Percentiles rank a stretch among this genome's conserved stretches.
Conservation (phyloP, 2,113 vertebrate genomes). For the Piliocolobus tephrosceles region DNA sequence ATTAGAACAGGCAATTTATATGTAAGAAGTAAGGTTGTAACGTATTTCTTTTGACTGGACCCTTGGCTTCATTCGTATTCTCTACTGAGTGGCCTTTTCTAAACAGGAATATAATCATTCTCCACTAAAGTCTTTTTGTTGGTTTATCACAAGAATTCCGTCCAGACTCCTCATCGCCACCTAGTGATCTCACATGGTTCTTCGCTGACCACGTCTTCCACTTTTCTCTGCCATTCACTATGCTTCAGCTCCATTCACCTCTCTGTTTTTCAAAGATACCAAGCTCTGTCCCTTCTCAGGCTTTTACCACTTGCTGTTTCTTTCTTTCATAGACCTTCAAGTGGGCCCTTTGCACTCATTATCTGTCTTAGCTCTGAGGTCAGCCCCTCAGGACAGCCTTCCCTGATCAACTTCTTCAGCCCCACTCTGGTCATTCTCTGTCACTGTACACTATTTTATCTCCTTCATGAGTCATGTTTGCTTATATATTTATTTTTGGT, state of each 20-base stretch:
- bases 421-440: neutral
- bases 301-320: neutral
- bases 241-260: too few species aligned
- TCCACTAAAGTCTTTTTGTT: neutral
- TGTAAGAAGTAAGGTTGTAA: neutral
- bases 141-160: neutral
- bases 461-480: neutral
- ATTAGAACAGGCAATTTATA: neutral
- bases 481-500: neutral
- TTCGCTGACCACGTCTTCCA: neutral
- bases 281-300: neutral
- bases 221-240: neutral
- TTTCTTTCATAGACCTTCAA: neutral
- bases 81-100: neutral
- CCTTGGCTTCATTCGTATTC: neutral
- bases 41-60: neutral
- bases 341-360: neutral
- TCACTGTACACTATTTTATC: neutral
- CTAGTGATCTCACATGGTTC: rapidly evolving
- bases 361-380: neutral
- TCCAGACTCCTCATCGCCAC: neutral
- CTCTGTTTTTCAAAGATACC: neutral
- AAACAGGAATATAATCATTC: neutral
- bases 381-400: too few species aligned
- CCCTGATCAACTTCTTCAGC: neutral